Evolutionary conservation across 1,140 invertebrate genomes (phyloP).

Genomic region (Harpegnathos saltator): DNA sequence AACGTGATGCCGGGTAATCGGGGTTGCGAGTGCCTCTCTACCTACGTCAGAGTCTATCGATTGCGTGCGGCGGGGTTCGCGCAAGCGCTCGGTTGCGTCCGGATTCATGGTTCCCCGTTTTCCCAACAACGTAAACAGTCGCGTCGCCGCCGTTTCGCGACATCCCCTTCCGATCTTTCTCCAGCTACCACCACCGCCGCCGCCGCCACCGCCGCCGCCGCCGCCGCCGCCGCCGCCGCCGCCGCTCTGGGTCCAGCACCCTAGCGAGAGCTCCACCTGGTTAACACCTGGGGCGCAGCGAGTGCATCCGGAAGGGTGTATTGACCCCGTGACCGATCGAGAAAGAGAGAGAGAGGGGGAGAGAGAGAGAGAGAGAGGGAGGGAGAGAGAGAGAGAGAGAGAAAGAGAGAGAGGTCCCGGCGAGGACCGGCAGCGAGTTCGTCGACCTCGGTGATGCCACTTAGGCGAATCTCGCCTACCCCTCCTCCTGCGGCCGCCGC

Average conservation of each 20-base stretch:
- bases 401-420: slow-evolving; percentile 48
- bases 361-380: slow-evolving; percentile 38
- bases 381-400: slow-evolving; percentile 26
- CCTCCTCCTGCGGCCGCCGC: not conserved
- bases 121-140: slow-evolving; percentile 78
- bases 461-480: slow-evolving; percentile 56
- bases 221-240: too few relatives aligned
- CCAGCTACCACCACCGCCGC: not conserved
- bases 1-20: slow-evolving; percentile 65
- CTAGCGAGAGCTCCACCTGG: slow-evolving; percentile 51
- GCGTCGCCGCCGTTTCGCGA: slow-evolving; percentile 5
- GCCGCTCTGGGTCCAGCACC: slow-evolving; percentile 29
- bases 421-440: slow-evolving; percentile 44
- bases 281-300: slow-evolving; percentile 17
- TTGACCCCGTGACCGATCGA: slow-evolving; percentile 52
- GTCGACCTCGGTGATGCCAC: slow-evolving; percentile 37
- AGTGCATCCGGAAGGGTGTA: not conserved
- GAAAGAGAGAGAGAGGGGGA: slow-evolving; percentile 7
- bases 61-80: slow-evolving; percentile 71
- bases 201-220: too few relatives aligned
- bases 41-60: slow-evolving; percentile 81
- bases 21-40: slow-evolving; percentile 54
- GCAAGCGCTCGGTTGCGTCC: slow-evolving; percentile 67
- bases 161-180: slow-evolving; percentile 36
- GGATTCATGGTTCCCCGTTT: slow-evolving; percentile 65